These are phyloP conservation scores for Peromyscus attwateri DNA, from an alignment of 2,797 vertebrate genomes.

Conservation along the genomic window DNA sequence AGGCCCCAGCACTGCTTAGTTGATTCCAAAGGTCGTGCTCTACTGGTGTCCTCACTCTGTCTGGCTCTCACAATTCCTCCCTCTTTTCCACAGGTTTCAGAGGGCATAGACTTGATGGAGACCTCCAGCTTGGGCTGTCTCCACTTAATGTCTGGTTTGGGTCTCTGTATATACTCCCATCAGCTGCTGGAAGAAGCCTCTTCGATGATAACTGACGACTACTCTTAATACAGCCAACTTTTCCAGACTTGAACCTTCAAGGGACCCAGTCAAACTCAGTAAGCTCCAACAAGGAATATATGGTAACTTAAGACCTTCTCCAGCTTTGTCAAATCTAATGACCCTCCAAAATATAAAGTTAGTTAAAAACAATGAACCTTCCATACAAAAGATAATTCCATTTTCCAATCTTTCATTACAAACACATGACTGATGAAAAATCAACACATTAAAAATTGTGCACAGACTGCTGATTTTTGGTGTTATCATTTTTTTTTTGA, in stretches of 20 bases:
- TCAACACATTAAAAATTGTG: slow-evolving; percentile 4
- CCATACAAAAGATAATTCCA: neutral
- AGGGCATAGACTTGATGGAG: neutral
- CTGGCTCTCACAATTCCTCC: neutral
- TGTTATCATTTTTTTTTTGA: neutral
- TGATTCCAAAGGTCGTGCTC: neutral
- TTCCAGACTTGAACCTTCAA: neutral
- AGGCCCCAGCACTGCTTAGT: neutral
- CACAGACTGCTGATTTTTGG: neutral
- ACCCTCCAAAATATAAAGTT: neutral
- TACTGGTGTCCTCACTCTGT: neutral
- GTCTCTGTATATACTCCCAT: neutral
- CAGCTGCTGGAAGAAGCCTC: neutral
- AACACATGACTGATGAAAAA: slow-evolving; percentile 24
- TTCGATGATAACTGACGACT: neutral
- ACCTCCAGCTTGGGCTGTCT: neutral
- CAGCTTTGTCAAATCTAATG: neutral
- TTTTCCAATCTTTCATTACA: slow-evolving; percentile 1
- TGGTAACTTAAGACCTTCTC: neutral
- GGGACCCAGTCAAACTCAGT: neutral
- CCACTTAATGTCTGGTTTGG: neutral
- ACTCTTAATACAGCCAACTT: neutral
- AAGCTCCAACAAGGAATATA: neutral
- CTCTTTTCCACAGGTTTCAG: neutral
- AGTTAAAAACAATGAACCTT: neutral